phyloP scores from a whole-genome alignment of 2,888 invertebrate genomes.

The Dioctria rufipes region DNA sequence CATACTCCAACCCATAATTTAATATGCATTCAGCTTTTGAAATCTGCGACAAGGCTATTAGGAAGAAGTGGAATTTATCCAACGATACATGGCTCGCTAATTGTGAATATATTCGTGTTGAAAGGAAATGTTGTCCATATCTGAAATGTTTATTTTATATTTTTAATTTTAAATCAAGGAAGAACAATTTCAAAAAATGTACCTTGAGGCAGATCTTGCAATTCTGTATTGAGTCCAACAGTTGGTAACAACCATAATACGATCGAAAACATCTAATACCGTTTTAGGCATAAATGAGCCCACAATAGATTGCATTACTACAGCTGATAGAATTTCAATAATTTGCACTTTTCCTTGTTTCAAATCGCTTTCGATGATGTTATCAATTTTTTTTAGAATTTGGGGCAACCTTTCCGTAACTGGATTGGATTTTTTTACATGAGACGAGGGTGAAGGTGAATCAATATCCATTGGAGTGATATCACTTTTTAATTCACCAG shows the following conservation, averaged over 20 bases:
- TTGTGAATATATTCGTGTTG: constrained; percentile 76
- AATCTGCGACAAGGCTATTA: constrained; percentile 84
- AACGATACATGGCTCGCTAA: constrained; percentile 83
- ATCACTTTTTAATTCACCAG: constrained; percentile 57
- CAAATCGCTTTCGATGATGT: constrained; percentile 64
- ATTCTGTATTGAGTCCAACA: constrained; percentile 91
- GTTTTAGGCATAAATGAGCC: constrained; percentile 79
- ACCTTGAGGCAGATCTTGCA: constrained; percentile 86
- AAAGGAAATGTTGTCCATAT: constrained; percentile 85
- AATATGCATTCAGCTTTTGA: constrained; percentile 82
- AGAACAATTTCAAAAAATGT: constrained; percentile 68
- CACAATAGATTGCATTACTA: constrained; percentile 86
- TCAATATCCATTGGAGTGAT: constrained; percentile 53
- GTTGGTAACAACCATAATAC: constrained; percentile 75
- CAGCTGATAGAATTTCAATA: constrained; percentile 84
- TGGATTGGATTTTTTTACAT: constrained; percentile 58
- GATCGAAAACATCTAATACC: constrained; percentile 75
- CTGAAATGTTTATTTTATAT: constrained; percentile 65
- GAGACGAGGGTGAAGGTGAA: not conserved
- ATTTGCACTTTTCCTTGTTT: constrained; percentile 72
- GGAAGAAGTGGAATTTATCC: constrained; percentile 91
- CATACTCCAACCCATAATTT: constrained; percentile 73
- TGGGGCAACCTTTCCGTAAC: constrained; percentile 65
- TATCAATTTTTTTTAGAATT: constrained; percentile 67
- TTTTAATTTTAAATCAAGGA: not conserved